Evolutionary conservation across 2,113 vertebrate genomes (phyloP).

Genomic region (Toxostoma redivivum): DNA sequence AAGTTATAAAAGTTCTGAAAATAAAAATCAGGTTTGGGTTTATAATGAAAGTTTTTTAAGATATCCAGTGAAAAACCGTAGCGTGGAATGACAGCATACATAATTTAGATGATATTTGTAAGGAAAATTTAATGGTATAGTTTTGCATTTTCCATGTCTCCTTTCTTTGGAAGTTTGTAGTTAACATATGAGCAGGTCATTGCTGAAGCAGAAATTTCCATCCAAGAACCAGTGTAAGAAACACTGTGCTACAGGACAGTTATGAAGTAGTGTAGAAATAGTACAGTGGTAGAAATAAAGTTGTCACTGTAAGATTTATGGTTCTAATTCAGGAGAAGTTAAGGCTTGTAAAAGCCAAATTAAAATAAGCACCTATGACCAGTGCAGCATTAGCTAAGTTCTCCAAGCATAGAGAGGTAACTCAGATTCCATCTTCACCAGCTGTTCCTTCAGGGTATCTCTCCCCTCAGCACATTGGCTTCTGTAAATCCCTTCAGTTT

Average conservation of each 20-base stretch:
- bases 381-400: background rate
- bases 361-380: background rate
- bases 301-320: background rate
- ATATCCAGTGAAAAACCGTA: background rate
- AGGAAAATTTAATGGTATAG: background rate
- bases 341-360: background rate
- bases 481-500: background rate
- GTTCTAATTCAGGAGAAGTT: background rate
- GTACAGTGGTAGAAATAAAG: background rate
- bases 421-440: background rate
- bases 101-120: background rate
- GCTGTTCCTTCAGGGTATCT: background rate
- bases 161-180: background rate
- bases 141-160: background rate
- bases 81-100: background rate
- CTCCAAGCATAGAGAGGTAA: background rate
- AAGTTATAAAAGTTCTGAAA: background rate
- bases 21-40: background rate
- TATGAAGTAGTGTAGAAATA: background rate
- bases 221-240: background rate
- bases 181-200: background rate
- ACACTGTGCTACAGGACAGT: background rate
- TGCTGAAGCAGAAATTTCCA: background rate
- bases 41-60: background rate
- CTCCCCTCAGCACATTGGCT: background rate